Evolutionary conservation across 2,888 invertebrate genomes (phyloP), one percentile per base, ranked within the genome.

Genomic region (Euzetes globulus): DNA sequence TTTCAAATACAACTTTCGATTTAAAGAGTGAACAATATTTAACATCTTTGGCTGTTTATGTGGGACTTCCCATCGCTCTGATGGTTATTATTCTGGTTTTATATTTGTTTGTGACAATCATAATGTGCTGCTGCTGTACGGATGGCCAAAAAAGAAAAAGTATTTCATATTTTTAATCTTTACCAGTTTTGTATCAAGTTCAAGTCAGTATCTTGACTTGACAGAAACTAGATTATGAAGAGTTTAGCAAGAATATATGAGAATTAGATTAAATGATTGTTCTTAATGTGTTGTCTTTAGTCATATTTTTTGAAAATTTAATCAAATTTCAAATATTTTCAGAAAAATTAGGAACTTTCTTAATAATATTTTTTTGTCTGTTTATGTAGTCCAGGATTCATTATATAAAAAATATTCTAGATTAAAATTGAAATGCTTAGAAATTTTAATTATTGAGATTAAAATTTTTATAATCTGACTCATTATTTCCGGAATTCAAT

Each of bases 1-100:
- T 68, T 41, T 37, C 37, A 41, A 68, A 68, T 13, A 41, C n/a
- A 19, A 68, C 68, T 19, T 68, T 68, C 22, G 41, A 68, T 41
- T 45, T 25, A n/a, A 4, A n/a, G 7, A 68, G 19, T 41, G 19
- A 68, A 19, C 41, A 68, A 6, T 68, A 68, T 22, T 2, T 68
- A 13, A 37, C 37, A 5, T 41, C 41, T 22, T 29, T 68, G 41
- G 37, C n/a, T 3, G 41, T 68, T 11, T 68, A 37, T 41, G 25
- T 37, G 1, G 68, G 7, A 9, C 17, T 68, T 5, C 68, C 68
- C 37, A 22, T 68, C 13, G 29, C 19, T 4, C 22, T 13, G 17
- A 19, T 68, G 22, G 15, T 68, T 13, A 11, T 68, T 15, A 29
- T 68, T 41, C 19, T 68, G 13, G 9, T 37, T 15, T 19, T 68